These are phyloP conservation scores for Stomatorhinus walkeri DNA, from an alignment of 2,797 vertebrate genomes.

Conservation along the genomic window DNA sequence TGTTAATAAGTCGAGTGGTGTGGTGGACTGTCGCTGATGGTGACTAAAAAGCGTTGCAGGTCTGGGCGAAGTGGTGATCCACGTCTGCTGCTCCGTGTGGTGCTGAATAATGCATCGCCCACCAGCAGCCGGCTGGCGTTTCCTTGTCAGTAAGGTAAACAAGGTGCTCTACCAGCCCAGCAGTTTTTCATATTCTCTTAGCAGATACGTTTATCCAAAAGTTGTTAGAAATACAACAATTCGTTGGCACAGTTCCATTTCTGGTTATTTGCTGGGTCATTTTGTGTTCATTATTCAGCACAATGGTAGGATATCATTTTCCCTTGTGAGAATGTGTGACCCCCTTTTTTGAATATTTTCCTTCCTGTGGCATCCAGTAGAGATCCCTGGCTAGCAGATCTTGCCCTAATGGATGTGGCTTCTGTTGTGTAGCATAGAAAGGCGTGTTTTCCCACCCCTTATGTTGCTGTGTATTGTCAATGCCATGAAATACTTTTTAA, in stretches of 20 bases:
- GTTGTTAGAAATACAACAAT: neutral
- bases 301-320: neutral
- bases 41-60: neutral
- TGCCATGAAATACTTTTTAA: neutral
- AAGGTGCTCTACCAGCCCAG: neutral
- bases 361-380: neutral
- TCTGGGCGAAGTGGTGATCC: neutral
- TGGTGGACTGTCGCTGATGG: neutral
- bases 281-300: neutral
- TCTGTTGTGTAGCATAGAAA: neutral
- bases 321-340: neutral
- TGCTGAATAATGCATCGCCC: neutral
- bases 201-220: neutral
- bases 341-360: neutral
- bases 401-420: neutral
- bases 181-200: neutral
- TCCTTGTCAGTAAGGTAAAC: neutral
- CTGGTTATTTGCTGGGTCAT: neutral
- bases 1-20: slow-evolving; percentile 8
- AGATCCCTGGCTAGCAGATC: neutral
- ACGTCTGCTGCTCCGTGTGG: neutral
- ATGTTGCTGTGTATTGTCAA: neutral
- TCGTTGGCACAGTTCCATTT: neutral
- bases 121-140: neutral
- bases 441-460: neutral